Percentiles rank a stretch among this genome's conserved stretches.
Conservation (phyloP, 2,888 invertebrate species). For the Meghimatium bilineatum region DNA sequence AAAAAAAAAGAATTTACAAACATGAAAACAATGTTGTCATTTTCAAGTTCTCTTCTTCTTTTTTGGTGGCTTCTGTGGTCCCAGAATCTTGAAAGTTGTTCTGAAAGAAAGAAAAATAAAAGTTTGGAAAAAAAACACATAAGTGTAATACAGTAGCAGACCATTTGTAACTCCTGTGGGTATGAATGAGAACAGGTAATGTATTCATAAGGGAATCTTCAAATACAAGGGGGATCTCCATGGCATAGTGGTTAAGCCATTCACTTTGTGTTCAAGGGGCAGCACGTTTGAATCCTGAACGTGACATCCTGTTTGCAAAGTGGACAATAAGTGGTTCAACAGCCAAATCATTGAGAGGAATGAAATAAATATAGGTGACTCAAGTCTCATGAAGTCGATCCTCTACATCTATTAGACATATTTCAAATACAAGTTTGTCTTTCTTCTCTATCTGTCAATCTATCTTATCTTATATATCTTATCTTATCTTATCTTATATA, state of each 20-base stretch:
- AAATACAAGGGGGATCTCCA: background rate
- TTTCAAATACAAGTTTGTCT: no score
- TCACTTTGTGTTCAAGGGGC: background rate
- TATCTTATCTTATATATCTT: no score
- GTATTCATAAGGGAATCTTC: background rate
- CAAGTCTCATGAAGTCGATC: no score
- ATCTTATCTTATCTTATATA: no score
- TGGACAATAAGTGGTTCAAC: no score
- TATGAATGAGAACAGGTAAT: background rate
- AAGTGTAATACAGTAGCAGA: background rate
- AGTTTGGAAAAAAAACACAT: background rate
- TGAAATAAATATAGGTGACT: no score
- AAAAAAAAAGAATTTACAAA: no score
- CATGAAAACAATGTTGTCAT: no score
- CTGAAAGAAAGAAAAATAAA: background rate
- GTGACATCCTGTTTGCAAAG: no score
- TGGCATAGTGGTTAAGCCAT: background rate
- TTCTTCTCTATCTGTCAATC: no score
- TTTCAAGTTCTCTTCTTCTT: constrained; percentile 36
- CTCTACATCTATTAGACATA: no score
- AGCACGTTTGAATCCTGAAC: background rate
- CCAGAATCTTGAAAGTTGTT: constrained; percentile 45
- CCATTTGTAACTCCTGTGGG: background rate
- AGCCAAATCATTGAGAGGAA: no score
- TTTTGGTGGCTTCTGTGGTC: constrained; percentile 32